A percentile compares a stretch with the other conserved stretches of the same genome.
These are phyloP conservation scores for Ormyrus pomaceus DNA, from an alignment of 2,888 invertebrate genomes.

Conservation along the genomic window DNA sequence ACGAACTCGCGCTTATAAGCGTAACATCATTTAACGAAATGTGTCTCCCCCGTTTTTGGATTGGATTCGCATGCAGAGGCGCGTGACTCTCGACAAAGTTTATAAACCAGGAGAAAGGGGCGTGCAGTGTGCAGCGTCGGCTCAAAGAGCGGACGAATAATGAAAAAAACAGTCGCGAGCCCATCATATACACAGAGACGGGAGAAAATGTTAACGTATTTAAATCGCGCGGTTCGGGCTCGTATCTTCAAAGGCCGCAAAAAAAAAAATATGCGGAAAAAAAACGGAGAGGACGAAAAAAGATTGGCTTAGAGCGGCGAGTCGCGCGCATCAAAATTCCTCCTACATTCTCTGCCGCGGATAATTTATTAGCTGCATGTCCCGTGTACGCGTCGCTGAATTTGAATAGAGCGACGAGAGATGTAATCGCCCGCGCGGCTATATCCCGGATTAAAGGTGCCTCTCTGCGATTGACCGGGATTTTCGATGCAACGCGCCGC, in stretches of 20 bases:
- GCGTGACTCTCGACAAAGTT: too few relatives aligned
- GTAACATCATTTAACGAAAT: too few relatives aligned
- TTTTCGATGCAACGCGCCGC: too few relatives aligned
- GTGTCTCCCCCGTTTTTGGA: too few relatives aligned
- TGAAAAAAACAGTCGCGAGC: neutral
- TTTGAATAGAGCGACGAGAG: neutral
- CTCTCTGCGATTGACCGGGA: too few relatives aligned
- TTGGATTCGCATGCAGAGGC: too few relatives aligned
- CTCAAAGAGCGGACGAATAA: conserved; percentile 2
- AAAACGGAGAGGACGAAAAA: too few relatives aligned
- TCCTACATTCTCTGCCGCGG: neutral
- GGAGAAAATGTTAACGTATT: conserved; percentile 26
- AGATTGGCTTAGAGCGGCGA: neutral
- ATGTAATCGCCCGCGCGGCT: too few relatives aligned
- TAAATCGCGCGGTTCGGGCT: conserved; percentile 1
- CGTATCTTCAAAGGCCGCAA: conserved; percentile 8
- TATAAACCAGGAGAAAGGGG: too few relatives aligned
- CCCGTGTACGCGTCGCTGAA: conserved; percentile 1
- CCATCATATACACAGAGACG: neutral
- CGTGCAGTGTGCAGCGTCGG: too few relatives aligned
- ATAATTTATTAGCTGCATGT: conserved; percentile 31
- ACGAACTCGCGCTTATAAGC: too few relatives aligned
- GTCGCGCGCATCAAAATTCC: conserved; percentile 8
- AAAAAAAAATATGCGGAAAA: neutral
- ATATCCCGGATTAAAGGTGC: too few relatives aligned